phyloP scores from a whole-genome alignment of 2,888 invertebrate species.

The Sisyra terminalis region DNA sequence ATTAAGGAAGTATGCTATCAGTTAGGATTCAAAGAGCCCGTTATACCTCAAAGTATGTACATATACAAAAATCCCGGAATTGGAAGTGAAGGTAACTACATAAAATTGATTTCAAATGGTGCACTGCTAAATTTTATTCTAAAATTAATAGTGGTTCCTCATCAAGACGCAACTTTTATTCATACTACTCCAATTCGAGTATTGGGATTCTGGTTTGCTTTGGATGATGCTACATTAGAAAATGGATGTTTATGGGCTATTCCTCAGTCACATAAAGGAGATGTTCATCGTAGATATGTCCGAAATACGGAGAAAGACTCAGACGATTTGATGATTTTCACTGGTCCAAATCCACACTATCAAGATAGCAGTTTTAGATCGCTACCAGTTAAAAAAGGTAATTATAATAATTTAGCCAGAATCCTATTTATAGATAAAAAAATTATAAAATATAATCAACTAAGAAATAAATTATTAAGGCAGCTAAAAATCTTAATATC shows the following conservation, averaged over 20 bases:
- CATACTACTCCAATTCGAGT: slow-evolving; percentile 67
- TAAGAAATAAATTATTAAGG: slow-evolving; percentile 1
- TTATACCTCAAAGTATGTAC: slow-evolving; percentile 91
- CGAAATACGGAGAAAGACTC: slow-evolving; percentile 50
- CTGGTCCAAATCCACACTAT: slow-evolving; percentile 48
- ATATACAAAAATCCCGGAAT: slow-evolving; percentile 91
- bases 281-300: slow-evolving; percentile 52
- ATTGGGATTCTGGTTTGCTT: slow-evolving; percentile 88
- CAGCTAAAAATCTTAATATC: too few relatives aligned
- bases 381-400: slow-evolving; percentile 73
- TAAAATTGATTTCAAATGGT: too few relatives aligned
- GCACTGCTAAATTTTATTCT: too few relatives aligned
- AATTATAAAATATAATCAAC: too few relatives aligned
- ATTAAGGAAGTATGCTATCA: slow-evolving; percentile 60
- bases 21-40: slow-evolving; percentile 61
- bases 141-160: slow-evolving; percentile 43
- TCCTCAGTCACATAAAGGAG: slow-evolving; percentile 79
- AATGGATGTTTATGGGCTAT: slow-evolving; percentile 93
- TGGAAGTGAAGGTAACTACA: slow-evolving; percentile 63
- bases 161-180: slow-evolving; percentile 81
- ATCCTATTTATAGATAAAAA: too few relatives aligned
- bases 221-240: slow-evolving; percentile 81
- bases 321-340: slow-evolving; percentile 46
- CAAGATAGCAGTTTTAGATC: slow-evolving; percentile 58
- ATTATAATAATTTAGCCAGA: too few relatives aligned